A percentile compares a stretch with the other conserved stretches of the same genome.
phyloP scores from a whole-genome alignment of 2,888 invertebrate species.

The Lottia gigantea region DNA sequence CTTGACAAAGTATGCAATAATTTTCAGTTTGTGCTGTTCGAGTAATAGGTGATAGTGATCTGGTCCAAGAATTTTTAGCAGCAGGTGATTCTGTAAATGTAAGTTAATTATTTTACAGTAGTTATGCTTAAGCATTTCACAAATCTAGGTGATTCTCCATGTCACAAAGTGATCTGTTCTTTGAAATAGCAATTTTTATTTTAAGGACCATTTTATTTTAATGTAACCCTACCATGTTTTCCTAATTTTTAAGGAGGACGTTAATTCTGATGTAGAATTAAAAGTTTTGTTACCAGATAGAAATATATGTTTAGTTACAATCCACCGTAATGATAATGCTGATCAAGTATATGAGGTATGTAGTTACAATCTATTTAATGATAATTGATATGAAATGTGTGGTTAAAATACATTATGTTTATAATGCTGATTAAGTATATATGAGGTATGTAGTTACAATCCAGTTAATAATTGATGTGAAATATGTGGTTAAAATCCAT shows the following conservation, averaged over 20 bases:
- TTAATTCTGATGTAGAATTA: slow-evolving; percentile 72
- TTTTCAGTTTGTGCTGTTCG: slow-evolving; percentile 89
- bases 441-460: slow-evolving; percentile 68
- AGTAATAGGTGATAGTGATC: slow-evolving; percentile 96
- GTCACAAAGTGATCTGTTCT: not conserved
- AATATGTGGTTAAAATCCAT: too few species aligned
- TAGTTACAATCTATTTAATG: too few species aligned
- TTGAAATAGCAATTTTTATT: not conserved
- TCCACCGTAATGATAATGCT: slow-evolving; percentile 88
- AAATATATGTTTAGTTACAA: slow-evolving; percentile 87
- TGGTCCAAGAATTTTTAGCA: slow-evolving; percentile 96
- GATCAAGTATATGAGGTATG: slow-evolving; percentile 83
- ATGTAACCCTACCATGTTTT: not conserved
- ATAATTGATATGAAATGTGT: too few species aligned
- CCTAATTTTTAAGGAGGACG: slow-evolving; percentile 20
- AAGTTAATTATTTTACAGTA: slow-evolving; percentile 33
- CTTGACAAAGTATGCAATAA: not conserved
- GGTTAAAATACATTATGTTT: too few species aligned
- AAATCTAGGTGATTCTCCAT: slow-evolving; percentile 1
- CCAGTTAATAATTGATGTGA: too few species aligned
- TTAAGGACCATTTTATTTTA: too few species aligned
- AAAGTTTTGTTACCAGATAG: slow-evolving; percentile 89
- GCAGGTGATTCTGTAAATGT: slow-evolving; percentile 77
- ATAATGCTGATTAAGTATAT: slow-evolving; percentile 73
- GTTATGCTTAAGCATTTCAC: too few species aligned